Percentiles rank a stretch among this genome's conserved stretches.
These are phyloP conservation scores for Microcaecilia unicolor DNA, from an alignment of 2,797 vertebrate genomes.

Conservation along the genomic window DNA sequence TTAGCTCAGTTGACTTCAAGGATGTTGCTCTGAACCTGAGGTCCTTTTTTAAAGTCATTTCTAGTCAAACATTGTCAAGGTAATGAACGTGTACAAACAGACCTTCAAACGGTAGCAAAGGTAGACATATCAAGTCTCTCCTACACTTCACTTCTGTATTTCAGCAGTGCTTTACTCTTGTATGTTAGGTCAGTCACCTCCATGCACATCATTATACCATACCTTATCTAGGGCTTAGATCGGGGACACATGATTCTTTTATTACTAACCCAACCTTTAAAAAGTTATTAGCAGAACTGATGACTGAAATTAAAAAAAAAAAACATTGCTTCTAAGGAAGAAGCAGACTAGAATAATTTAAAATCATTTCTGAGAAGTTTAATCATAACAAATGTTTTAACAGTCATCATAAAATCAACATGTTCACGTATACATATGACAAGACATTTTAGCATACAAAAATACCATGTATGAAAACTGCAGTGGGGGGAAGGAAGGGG, in stretches of 20 bases:
- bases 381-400: conserved; percentile 48
- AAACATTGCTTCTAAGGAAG: conserved; percentile 4
- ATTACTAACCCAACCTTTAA: conserved; percentile 17
- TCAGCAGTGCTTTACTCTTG: too few relatives aligned
- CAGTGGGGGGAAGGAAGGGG: neutral
- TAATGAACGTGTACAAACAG: too few relatives aligned
- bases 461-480: conserved; percentile 32
- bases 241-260: conserved; percentile 13
- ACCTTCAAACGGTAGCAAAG: too few relatives aligned
- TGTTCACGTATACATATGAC: conserved; percentile 42
- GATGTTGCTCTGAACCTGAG: too few relatives aligned
- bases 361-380: conserved; percentile 46
- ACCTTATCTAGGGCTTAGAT: conserved; percentile 30
- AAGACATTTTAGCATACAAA: conserved; percentile 37
- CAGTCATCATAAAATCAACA: conserved; percentile 38
- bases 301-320: conserved; percentile 9
- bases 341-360: conserved; percentile 19
- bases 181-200: too few relatives aligned
- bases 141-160: too few relatives aligned
- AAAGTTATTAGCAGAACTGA: conserved; percentile 21
- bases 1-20: too few relatives aligned
- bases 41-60: too few relatives aligned
- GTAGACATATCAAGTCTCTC: too few relatives aligned
- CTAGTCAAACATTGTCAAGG: too few relatives aligned
- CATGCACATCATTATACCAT: too few relatives aligned